These are phyloP conservation scores for Cydia amplana DNA, from an alignment of 1,140 invertebrate genomes.

Conservation along the genomic window DNA sequence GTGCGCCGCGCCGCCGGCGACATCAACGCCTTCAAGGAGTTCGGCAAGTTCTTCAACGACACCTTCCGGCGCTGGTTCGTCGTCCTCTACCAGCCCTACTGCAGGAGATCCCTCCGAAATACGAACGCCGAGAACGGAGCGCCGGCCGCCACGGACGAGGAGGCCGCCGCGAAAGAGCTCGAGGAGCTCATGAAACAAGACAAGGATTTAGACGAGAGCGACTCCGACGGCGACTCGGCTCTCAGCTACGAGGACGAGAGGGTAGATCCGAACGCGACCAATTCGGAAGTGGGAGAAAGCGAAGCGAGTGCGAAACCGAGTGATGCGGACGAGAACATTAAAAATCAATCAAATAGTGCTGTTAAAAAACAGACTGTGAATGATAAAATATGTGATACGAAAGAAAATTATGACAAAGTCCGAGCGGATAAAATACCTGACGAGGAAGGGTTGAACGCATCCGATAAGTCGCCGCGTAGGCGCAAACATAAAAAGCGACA, in stretches of 20 bases:
- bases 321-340: background rate
- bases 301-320: background rate
- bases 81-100: conserved; percentile 41
- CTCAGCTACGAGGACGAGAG: conserved; percentile 20
- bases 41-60: conserved; percentile 55
- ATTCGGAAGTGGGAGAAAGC: background rate
- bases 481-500: background rate
- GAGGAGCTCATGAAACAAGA: background rate
- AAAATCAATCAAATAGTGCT: background rate
- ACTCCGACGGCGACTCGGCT: background rate
- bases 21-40: conserved; percentile 45
- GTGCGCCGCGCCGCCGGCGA: conserved; percentile 49
- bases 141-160: background rate
- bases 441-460: background rate
- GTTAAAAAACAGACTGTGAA: background rate
- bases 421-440: background rate
- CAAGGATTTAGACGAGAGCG: conserved; percentile 1
- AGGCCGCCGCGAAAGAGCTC: background rate
- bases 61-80: conserved; percentile 51
- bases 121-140: background rate
- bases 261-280: background rate
- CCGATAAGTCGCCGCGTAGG: background rate
- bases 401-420: background rate
- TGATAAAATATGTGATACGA: background rate
- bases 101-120: background rate